These are phyloP conservation scores for Cassiopea xamachana DNA, from an alignment of 30 jellyfish, hydroid and myxozoan species.

Conservation along the genomic window DNA sequence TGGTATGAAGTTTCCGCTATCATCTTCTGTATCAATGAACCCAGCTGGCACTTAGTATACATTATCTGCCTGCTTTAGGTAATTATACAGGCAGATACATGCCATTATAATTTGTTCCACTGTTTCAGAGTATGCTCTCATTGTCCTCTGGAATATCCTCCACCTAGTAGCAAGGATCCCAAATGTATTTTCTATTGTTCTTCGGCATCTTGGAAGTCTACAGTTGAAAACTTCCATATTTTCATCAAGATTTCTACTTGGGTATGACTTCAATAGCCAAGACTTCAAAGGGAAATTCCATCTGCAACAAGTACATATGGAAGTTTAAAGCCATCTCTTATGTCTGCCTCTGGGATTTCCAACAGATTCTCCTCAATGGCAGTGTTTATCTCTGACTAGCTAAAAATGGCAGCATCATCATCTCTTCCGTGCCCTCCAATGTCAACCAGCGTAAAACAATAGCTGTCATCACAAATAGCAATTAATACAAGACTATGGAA, in stretches of 20 bases:
- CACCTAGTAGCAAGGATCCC: conserved; percentile 69
- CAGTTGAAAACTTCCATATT: conserved; percentile 3
- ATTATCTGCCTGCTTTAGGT: conserved; percentile 51
- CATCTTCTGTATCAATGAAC: conserved; percentile 58
- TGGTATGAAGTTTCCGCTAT: conserved; percentile 36
- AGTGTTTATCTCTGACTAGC: conserved; percentile 17
- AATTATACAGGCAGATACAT: conserved; percentile 47
- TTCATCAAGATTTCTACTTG: conserved; percentile 16
- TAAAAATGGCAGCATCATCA: conserved; percentile 32
- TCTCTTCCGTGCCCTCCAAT: conserved; percentile 62
- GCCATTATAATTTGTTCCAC: conserved; percentile 51
- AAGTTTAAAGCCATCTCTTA: neutral
- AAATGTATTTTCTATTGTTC: conserved; percentile 40
- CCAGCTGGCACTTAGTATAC: conserved; percentile 51
- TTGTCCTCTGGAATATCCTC: conserved; percentile 66
- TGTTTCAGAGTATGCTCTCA: conserved; percentile 28
- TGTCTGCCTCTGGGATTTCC: conserved; percentile 26
- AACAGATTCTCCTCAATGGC: conserved; percentile 3
- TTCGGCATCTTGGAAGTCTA: conserved; percentile 27
- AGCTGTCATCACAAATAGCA: conserved; percentile 84
- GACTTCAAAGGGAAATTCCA: conserved; percentile 20
- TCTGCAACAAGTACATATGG: conserved; percentile 65
- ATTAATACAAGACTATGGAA: conserved; percentile 68
- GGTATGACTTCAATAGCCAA: conserved; percentile 41
- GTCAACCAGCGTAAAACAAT: conserved; percentile 71